These are phyloP conservation scores for Macrotis lagotis DNA, from an alignment of 2,113 vertebrate genomes.

Conservation along the genomic window DNA sequence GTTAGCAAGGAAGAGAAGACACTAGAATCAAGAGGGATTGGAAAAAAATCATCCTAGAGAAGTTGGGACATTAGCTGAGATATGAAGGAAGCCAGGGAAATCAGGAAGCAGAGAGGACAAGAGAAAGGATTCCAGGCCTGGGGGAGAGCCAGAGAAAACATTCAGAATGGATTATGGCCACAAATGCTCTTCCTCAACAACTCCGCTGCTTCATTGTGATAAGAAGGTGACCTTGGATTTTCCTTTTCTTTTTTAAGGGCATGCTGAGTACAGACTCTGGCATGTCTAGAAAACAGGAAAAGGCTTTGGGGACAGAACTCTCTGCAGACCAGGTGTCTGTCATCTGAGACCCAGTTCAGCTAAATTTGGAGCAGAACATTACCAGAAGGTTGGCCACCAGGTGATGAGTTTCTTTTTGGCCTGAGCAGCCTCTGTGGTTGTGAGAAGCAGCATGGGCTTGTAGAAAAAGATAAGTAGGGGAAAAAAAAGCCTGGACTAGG, in stretches of 20 bases:
- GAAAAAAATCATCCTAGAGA: background rate
- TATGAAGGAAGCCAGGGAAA: background rate
- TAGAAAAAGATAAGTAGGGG: background rate
- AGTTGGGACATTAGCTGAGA: background rate
- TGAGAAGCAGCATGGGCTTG: background rate
- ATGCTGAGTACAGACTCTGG: background rate
- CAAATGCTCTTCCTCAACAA: background rate
- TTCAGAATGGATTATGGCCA: background rate
- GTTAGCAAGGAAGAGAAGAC: background rate
- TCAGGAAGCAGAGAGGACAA: background rate
- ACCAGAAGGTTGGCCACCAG: slow-evolving; percentile 1
- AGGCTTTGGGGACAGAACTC: background rate
- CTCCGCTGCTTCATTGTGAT: background rate
- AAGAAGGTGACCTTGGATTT: background rate
- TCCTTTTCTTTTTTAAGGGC: background rate
- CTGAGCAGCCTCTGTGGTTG: background rate
- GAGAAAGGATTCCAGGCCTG: background rate
- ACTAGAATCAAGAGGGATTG: background rate
- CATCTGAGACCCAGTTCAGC: background rate
- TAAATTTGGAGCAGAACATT: background rate
- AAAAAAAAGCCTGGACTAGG: background rate
- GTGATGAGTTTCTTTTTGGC: background rate
- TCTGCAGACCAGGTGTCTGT: background rate
- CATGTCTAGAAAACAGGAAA: background rate
- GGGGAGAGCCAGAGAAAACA: background rate